Conservation (phyloP, 2,888 invertebrate species). For the Cryptus armator region DNA sequence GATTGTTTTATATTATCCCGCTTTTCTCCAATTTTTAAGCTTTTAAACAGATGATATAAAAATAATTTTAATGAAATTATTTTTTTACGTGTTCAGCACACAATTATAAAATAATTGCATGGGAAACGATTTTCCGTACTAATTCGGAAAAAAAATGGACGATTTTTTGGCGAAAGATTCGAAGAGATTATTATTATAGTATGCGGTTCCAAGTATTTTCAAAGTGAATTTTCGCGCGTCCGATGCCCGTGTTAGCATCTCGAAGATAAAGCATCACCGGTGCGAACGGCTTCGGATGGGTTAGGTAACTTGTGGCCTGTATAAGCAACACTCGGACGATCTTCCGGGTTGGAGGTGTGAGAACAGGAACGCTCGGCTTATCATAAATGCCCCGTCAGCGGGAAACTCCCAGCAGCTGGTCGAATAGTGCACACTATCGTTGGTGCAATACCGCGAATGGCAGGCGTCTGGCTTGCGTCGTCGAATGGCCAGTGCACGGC, state of each 20-base stretch:
- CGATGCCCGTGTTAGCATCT: constrained; percentile 23
- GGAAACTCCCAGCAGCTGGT: constrained; percentile 56
- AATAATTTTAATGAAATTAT: too few relatives aligned
- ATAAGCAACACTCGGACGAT: constrained; percentile 62
- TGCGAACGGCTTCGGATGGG: constrained; percentile 8
- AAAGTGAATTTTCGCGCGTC: constrained; percentile 13
- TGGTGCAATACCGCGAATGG: constrained; percentile 35
- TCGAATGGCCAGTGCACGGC: constrained; percentile 47
- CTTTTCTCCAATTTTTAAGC: too few relatives aligned
- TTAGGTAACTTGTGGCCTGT: constrained; percentile 60
- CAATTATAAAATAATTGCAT: too few relatives aligned
- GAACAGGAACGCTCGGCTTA: constrained; percentile 56
- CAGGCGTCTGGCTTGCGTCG: constrained; percentile 65
- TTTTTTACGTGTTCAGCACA: too few relatives aligned
- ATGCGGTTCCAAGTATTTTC: too few relatives aligned
- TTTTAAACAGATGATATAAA: too few relatives aligned
- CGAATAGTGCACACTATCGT: background rate
- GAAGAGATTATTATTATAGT: too few relatives aligned
- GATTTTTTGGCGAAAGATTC: background rate
- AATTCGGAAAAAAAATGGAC: too few relatives aligned
- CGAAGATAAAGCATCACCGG: constrained; percentile 19
- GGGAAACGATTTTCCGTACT: too few relatives aligned
- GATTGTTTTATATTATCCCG: too few relatives aligned
- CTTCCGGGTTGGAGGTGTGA: constrained; percentile 44
- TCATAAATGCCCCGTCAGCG: constrained; percentile 71